These are phyloP conservation scores for Vultur gryphus DNA, from an alignment of 2,797 vertebrate genomes.

Conservation along the genomic window DNA sequence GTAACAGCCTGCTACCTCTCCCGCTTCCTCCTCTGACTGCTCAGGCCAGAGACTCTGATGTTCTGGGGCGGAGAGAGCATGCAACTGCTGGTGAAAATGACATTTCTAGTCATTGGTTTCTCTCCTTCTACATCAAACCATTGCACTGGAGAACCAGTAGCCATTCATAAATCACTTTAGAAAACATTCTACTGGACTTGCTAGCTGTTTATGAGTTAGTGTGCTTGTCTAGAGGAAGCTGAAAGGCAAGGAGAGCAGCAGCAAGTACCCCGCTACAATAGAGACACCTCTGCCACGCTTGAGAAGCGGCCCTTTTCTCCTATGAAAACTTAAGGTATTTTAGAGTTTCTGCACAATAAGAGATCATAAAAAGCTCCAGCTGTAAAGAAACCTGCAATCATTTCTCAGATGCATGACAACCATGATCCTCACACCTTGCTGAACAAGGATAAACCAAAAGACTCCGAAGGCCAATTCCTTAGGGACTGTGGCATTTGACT, in stretches of 20 bases:
- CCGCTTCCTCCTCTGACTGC: background rate
- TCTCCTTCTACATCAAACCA: background rate
- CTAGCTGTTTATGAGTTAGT: background rate
- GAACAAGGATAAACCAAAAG: background rate
- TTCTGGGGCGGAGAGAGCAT: background rate
- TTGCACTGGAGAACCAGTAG: background rate
- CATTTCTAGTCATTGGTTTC: background rate
- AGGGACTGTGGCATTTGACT: background rate
- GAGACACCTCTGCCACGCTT: background rate
- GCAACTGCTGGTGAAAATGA: background rate
- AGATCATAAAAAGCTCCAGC: background rate
- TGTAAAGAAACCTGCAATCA: background rate
- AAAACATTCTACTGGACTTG: background rate
- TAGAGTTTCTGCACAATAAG: background rate
- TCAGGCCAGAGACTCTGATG: background rate
- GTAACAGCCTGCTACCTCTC: background rate
- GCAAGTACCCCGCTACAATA: background rate
- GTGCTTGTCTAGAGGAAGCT: background rate
- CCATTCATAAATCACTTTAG: background rate
- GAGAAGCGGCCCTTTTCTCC: background rate
- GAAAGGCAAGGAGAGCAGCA: background rate
- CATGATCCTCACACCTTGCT: background rate
- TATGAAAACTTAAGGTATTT: background rate
- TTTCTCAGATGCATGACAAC: background rate
- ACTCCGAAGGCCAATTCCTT: background rate